Evolutionary conservation across 2,888 invertebrate genomes (phyloP), one percentile per base, ranked within the genome.

Genomic region (Cataglyphis altisquamis): DNA sequence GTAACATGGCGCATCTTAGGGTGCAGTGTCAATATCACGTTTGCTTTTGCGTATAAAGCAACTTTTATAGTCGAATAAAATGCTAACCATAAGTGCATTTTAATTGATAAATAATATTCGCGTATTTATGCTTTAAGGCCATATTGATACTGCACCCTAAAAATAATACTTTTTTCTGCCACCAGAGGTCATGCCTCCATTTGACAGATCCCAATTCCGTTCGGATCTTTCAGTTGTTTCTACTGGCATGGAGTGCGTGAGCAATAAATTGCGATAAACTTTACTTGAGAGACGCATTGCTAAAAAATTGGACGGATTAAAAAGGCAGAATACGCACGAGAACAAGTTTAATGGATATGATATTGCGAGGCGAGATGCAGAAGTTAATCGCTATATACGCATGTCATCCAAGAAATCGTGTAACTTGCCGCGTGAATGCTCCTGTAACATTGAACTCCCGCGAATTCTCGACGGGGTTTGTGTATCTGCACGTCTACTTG

Each of bases 361-460:
- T 60, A 45, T 60, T 60, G 41, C 18, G 52, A 68, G 41, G 25
- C 21, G 12, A 60, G 45, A 45, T 10, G 68, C 29, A 32, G 45
- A 75, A 66, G 21, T n/a, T 39, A 57, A 57, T 12, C 64, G 74
- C 55, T 18, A 10, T 4, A 52, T 9, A 52, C 52, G 39, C 67
- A 15, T n/a, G 67, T 77, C 55, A 41, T 57, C 25, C 52, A 84
- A 80, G 81, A 87, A 89, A 89, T 87, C 83, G 66, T 55, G 80
- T 48, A 84, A 87, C 86, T 84, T 86, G 86, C 86, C 81, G 87
- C 87, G 86, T 91, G 91, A 90, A 83, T 60, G 78, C 78, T 9
- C 66, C 36, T 52, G 48, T 57, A 85, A 86, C 83, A 75, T 74
- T 39, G 25, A 10, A 52, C 64, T 77, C 74, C 60, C 84, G 78